Conservation (phyloP, 1,140 invertebrate species). For the Cotesia chilonis region DNA sequence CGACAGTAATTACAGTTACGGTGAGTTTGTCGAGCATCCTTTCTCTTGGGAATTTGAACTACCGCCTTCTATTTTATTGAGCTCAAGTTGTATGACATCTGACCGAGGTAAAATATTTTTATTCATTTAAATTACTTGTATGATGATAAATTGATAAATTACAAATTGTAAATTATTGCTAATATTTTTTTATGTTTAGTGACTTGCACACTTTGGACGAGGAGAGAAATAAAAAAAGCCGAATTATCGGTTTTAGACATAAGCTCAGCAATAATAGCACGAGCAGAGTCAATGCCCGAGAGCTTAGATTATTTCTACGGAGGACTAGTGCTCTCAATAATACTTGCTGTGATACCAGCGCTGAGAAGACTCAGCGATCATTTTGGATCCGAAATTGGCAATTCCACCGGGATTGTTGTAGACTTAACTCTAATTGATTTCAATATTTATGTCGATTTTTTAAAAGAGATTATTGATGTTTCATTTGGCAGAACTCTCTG, state of each 20-base stretch:
- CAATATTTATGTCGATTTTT: conserved; percentile 52
- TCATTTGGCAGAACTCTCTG: conserved; percentile 61
- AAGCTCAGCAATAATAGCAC: conserved; percentile 89
- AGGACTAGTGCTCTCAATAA: conserved; percentile 69
- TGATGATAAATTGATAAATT: not conserved
- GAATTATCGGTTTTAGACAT: conserved; percentile 93
- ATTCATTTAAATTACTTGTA: conserved; percentile 8
- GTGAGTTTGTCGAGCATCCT: conserved; percentile 69
- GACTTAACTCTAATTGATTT: conserved; percentile 56
- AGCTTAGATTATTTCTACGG: conserved; percentile 84
- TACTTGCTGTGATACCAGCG: conserved; percentile 68
- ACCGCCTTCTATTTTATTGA: conserved; percentile 76
- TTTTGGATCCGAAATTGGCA: conserved; percentile 53
- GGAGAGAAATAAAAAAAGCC: conserved; percentile 86
- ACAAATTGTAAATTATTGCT: not conserved
- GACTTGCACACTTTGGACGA: conserved; percentile 94
- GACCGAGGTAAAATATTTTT: conserved; percentile 73
- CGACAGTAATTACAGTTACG: conserved; percentile 63
- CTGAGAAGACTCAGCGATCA: conserved; percentile 68
- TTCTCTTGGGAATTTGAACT: conserved; percentile 78
- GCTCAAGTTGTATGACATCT: conserved; percentile 73
- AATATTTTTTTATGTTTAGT: conserved; percentile 68
- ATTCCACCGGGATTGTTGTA: conserved; percentile 56
- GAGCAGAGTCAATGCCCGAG: conserved; percentile 85
- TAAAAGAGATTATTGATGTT: conserved; percentile 57